Conservation (phyloP, 2,113 vertebrate genomes). For the Anolis sagrei region DNA sequence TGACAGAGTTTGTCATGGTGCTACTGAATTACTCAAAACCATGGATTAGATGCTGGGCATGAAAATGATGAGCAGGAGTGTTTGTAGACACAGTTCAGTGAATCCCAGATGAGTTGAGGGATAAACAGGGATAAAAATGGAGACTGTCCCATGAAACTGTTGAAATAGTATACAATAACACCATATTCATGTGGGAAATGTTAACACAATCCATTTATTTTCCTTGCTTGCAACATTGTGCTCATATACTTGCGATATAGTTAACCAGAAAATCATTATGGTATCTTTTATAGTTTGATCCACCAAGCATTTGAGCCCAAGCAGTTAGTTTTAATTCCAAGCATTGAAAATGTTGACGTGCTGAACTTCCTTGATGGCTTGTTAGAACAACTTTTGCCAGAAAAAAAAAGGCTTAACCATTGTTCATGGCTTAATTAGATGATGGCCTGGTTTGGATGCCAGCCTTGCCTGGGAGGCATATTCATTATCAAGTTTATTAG, state of each 20-base stretch:
- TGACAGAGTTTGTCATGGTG: background rate
- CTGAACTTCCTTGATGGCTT: conserved; percentile 7
- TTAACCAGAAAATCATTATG: background rate
- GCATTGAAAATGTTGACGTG: background rate
- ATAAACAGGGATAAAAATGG: background rate
- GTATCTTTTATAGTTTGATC: background rate
- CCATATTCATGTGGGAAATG: conserved; percentile 8
- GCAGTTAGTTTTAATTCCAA: background rate
- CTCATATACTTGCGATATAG: background rate
- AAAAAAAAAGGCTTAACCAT: background rate
- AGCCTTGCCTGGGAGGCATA: background rate
- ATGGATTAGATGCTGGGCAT: conserved; percentile 8
- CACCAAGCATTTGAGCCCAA: background rate
- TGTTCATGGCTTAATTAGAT: conserved; percentile 5
- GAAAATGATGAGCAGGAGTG: background rate
- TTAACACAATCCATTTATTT: background rate
- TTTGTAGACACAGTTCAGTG: fast-evolving
- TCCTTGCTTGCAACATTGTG: background rate
- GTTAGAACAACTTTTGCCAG: conserved; percentile 1
- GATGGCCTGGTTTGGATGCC: conserved; percentile 19
- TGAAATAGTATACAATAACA: background rate
- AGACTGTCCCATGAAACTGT: background rate
- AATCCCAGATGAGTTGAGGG: background rate
- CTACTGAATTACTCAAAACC: conserved; percentile 10
- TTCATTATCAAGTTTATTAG: conserved; percentile 34